Evolutionary conservation across 2,888 invertebrate genomes (phyloP), one percentile per base, ranked within the genome.

Genomic region (Eulithis testata): DNA sequence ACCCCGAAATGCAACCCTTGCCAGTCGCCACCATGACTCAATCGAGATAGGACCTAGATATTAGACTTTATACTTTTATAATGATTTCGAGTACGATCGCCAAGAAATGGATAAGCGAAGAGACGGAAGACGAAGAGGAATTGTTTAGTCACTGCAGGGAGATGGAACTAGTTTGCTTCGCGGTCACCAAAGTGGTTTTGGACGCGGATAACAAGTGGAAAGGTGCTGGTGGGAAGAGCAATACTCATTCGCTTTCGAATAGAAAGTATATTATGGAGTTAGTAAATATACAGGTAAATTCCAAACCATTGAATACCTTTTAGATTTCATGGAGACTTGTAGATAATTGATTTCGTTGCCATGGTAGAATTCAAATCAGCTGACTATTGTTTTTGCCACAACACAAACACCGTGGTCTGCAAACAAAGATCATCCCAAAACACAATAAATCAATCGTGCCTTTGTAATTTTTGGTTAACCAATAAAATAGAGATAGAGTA

Each of bases 71-170:
- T 60, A 60, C 40, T 60, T 65, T 66, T 72, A 72, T 74, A 70
- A 90, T 89, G 87, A 77, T 81, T 60, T 73, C 85, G 45, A 78
- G 76, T 68, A 89, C 86, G 60, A 78, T 82, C 40, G 84, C 81
- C 69, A 90, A 87, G 69, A 91, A 90, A 86, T 95, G 95, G 94
- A 87, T 95, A 27, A 94, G 94, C 70, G 86, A 93, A 57, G 94
- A 95, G 77, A 88, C 88, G 1, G 79, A 83, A 0, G 94, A 94
- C 0, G 92, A 93, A 68, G 89, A 90, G 63, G 89, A 87, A 44
- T 74, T 94, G 36, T 95, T 94, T 75, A 78, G 74, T 45, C 91
- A 93, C 68, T 94, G 94, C 73, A 90, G 87, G 61, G 91, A 94
- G 72, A 89, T 95, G 82, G 91, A 93, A 73, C 80, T 81, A 31